Conservation (phyloP, 2,888 invertebrate species). For the Drosophila atroscutellata region DNA sequence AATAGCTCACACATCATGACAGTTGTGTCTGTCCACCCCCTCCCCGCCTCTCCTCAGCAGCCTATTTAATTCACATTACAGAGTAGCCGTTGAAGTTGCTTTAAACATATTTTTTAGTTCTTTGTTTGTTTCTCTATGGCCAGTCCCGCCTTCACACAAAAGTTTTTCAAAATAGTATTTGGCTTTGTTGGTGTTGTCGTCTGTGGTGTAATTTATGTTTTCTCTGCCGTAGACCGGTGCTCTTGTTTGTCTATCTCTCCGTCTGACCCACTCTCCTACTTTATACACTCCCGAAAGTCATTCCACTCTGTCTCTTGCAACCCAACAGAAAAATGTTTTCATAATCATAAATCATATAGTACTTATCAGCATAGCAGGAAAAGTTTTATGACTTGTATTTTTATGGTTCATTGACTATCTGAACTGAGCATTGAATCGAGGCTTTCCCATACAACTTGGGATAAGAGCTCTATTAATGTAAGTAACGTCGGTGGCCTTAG, state of each 20-base stretch:
- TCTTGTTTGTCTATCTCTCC: constrained; percentile 50
- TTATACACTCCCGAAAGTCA: constrained; percentile 21
- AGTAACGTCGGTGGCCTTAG: neutral
- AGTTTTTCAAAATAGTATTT: constrained; percentile 53
- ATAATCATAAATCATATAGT: constrained; percentile 51
- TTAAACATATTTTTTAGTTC: constrained; percentile 62
- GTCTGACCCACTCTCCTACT: neutral
- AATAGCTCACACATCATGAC: constrained; percentile 47
- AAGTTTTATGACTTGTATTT: constrained; percentile 19
- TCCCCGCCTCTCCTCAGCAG: neutral
- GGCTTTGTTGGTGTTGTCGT: constrained; percentile 20
- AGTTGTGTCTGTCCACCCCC: constrained; percentile 12
- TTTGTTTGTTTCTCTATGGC: constrained; percentile 25
- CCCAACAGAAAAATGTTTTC: constrained; percentile 13
- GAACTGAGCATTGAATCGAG: constrained; percentile 2
- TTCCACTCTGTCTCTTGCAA: constrained; percentile 35
- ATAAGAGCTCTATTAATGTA: neutral
- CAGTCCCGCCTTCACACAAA: constrained; percentile 6
- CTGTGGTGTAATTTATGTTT: constrained; percentile 68
- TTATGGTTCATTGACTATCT: constrained; percentile 15
- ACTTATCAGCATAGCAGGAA: constrained; percentile 26
- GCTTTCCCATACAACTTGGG: neutral
- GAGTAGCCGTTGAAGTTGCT: constrained; percentile 56
- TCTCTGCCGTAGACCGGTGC: constrained; percentile 51
- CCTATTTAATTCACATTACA: constrained; percentile 30